Evolutionary conservation across 2,797 vertebrate genomes (phyloP).

Genomic region (Poeciliopsis infans): DNA sequence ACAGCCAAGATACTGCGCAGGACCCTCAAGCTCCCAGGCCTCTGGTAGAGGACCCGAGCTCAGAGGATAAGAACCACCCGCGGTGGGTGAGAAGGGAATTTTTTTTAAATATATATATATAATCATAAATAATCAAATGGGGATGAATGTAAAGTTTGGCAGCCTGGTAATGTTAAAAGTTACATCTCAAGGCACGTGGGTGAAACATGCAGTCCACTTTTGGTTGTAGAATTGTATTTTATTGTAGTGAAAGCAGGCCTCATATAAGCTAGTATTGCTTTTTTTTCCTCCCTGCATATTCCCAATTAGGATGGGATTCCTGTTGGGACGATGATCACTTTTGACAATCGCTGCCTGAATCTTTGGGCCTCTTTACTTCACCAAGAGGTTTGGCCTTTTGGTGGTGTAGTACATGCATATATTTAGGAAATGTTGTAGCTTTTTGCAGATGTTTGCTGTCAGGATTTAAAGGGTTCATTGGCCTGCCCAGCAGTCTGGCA

Average conservation of each 20-base stretch:
- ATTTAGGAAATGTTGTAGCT: slow-evolving; percentile 64
- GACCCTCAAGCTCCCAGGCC: no score
- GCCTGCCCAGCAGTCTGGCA: slow-evolving; percentile 40
- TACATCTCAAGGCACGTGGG: slow-evolving; percentile 15
- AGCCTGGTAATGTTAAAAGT: slow-evolving; percentile 7
- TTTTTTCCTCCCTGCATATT: slow-evolving; percentile 48
- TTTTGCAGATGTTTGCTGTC: slow-evolving; percentile 40
- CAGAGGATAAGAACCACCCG: no score
- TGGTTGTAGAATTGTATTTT: slow-evolving; percentile 51
- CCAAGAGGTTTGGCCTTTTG: slow-evolving; percentile 35
- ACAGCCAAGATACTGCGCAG: no score
- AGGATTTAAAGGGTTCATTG: slow-evolving; percentile 48
- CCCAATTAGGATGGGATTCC: slow-evolving; percentile 69
- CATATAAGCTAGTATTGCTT: slow-evolving; percentile 48
- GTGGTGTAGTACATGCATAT: slow-evolving; percentile 52
- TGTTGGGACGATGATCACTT: slow-evolving; percentile 64
- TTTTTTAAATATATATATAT: not conserved
- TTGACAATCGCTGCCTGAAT: slow-evolving; percentile 67
- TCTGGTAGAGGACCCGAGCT: no score
- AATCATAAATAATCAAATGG: not conserved
- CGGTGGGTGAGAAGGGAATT: no score
- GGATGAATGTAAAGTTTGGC: slow-evolving; percentile 1
- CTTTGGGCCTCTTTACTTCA: slow-evolving; percentile 13
- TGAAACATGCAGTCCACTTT: slow-evolving; percentile 56
- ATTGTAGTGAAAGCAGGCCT: slow-evolving; percentile 51